Evolutionary conservation across 2,888 invertebrate species (phyloP).

Genomic region (Drosophila fungiperda): DNA sequence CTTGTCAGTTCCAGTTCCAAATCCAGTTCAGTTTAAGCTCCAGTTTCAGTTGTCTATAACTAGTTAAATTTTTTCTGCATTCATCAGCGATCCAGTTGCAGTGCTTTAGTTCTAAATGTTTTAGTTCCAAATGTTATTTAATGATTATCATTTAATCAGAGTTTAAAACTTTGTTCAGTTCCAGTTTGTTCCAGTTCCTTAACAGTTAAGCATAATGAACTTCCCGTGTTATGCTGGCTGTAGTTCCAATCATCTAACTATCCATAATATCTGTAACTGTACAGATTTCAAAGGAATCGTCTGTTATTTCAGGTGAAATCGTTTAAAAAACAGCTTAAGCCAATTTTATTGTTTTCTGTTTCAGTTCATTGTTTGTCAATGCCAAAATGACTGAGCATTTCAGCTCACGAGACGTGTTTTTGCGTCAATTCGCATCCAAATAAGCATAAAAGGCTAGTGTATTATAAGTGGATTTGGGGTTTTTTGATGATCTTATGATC

Average conservation of each 20-base stretch:
- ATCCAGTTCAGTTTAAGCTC: slow-evolving; percentile 12
- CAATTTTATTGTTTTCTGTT: not conserved
- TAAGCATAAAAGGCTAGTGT: slow-evolving; percentile 11
- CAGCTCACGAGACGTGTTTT: slow-evolving; percentile 20
- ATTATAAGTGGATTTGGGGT: slow-evolving; percentile 18
- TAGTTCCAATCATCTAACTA: not conserved
- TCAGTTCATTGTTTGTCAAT: not conserved
- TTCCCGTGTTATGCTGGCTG: not conserved
- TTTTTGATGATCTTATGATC: slow-evolving; percentile 38
- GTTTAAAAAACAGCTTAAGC: not conserved
- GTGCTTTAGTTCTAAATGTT: not conserved
- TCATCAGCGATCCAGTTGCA: slow-evolving; percentile 1
- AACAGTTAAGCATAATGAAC: not conserved
- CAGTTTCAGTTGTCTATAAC: not conserved
- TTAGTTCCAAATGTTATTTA: not conserved
- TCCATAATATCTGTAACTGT: not conserved
- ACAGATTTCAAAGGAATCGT: not conserved
- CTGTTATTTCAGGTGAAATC: not conserved
- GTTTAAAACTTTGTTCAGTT: not conserved
- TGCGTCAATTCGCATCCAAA: slow-evolving; percentile 40
- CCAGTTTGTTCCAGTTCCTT: not conserved
- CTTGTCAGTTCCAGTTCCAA: slow-evolving; percentile 5
- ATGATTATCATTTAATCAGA: not conserved
- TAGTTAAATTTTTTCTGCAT: not conserved
- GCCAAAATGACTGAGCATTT: slow-evolving; percentile 25